Evolutionary conservation across 2,113 vertebrate genomes (phyloP), one percentile per base, ranked within the genome.

Genomic region (Thamnaconus septentrionalis): DNA sequence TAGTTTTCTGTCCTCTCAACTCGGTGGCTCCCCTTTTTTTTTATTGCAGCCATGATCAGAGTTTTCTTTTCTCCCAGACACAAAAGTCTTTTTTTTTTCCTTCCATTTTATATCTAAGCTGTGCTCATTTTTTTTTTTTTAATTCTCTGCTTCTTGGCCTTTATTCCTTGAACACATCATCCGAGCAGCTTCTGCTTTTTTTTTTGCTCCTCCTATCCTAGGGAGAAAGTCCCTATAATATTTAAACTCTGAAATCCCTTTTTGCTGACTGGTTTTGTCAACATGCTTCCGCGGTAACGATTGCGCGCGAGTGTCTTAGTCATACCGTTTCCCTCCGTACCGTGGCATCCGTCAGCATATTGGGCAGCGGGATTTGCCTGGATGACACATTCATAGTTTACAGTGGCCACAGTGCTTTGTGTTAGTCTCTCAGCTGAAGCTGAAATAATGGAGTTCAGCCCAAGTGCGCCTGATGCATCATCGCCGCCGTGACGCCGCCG

Each of bases 371-470:
- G 54, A 81, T 77, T 79, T 68, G 67, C 69, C 59, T 77, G 61
- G 62, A 55, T 76, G 75, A 74, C 61, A 64, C 64, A 81, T 76
- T 79, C 65, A 65, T 55, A 73, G 67, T 81, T 79, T 75, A 59
- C 18, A 67, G 57, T 75, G 63, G 31, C 61, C 53, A 50, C 64
- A 45, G 60, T 64, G 54, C 64, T 73, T 74, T 76, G 59, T 69
- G 59, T 76, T 83, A 66, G 50, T 78, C 68, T 73, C n/a, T 67
- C 66, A 67, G 44, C 18, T 63, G 64, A 72, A 8, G 70, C 60
- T 69, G 60, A 78, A 71, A 69, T 73, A 75, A 83, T 68, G 53
- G 62, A 67, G 67, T 73, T 77, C 73, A 79, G 67, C 59, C 64
- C 63, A 82, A 82, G 66, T 78, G 80, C 66, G 74, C 11, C 58